These are phyloP conservation scores for Pelochelys cantorii DNA, from an alignment of 2,797 vertebrate genomes.

Conservation along the genomic window DNA sequence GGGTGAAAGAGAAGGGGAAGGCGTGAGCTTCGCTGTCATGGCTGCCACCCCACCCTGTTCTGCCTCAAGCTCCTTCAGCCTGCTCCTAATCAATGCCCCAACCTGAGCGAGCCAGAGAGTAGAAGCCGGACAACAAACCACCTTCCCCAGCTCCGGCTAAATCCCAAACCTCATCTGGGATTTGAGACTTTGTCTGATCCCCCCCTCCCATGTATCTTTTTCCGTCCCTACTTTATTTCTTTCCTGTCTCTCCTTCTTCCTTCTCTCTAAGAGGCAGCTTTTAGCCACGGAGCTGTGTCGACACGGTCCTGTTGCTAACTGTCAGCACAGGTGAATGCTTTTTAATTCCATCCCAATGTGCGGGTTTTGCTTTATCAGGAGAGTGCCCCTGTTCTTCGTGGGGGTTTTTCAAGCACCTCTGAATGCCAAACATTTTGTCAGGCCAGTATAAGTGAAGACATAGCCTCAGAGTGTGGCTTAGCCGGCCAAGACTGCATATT, in stretches of 20 bases:
- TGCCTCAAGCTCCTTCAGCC: neutral
- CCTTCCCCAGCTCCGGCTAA: neutral
- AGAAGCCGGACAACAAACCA: neutral
- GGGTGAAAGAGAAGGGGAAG: neutral
- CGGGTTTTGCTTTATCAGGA: too few relatives aligned
- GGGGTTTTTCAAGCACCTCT: too few relatives aligned
- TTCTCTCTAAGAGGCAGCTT: too few relatives aligned
- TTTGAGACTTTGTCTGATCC: neutral
- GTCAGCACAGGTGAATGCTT: too few relatives aligned
- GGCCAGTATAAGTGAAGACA: too few relatives aligned
- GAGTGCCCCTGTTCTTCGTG: too few relatives aligned
- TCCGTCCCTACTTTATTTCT: neutral
- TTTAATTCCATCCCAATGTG: too few relatives aligned
- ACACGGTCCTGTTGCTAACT: too few relatives aligned
- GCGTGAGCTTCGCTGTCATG: neutral
- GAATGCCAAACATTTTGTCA: too few relatives aligned
- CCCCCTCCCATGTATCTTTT: neutral
- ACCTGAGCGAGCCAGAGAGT: neutral
- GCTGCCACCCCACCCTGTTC: neutral
- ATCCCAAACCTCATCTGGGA: neutral
- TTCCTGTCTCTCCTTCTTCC: neutral
- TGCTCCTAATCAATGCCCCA: neutral
- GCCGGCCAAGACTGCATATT: neutral
- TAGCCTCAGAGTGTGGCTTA: neutral
- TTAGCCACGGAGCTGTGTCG: too few relatives aligned